Evolutionary conservation across 23 tunicate genomes (phyloP).

Genomic region (Clavelina lepadiformis): DNA sequence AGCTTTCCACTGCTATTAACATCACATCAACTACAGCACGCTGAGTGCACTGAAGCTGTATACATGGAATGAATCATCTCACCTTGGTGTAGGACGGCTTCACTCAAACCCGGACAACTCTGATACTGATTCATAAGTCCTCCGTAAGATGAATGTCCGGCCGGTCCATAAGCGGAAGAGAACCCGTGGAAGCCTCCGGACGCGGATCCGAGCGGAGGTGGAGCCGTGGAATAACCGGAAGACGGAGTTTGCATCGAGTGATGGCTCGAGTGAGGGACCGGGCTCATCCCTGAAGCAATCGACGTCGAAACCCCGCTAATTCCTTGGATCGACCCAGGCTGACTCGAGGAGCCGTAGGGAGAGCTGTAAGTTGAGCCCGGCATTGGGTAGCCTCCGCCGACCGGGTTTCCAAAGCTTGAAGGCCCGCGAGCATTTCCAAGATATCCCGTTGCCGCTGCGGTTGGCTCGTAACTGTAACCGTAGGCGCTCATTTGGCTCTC

Average conservation of each 20-base stretch:
- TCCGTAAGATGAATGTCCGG: conserved; percentile 72
- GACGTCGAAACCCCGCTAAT: conserved; percentile 51
- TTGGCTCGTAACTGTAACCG: conserved; percentile 83
- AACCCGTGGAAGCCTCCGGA: conserved; percentile 80
- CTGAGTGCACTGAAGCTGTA: too few relatives aligned
- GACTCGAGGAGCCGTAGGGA: conserved; percentile 58
- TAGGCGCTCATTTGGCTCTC: conserved; percentile 94
- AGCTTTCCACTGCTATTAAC: too few relatives aligned
- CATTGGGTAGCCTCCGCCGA: conserved; percentile 61
- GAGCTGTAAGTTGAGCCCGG: conserved; percentile 68
- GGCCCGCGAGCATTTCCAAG: conserved; percentile 78
- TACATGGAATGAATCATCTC: too few relatives aligned
- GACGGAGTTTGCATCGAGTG: conserved; percentile 44
- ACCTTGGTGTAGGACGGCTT: conserved; percentile 87
- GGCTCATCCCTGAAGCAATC: conserved; percentile 73
- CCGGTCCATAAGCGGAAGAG: conserved; percentile 57
- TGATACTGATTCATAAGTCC: conserved; percentile 88
- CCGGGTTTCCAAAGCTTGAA: conserved; percentile 80
- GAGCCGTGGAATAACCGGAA: conserved; percentile 45
- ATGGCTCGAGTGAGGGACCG: conserved; percentile 51
- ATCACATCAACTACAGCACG: too few relatives aligned
- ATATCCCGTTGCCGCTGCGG: conserved; percentile 78
- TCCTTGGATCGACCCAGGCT: conserved; percentile 60
- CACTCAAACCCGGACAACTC: conserved; percentile 62
- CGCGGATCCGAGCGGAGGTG: conserved; percentile 60